phyloP scores from a whole-genome alignment of 2,113 vertebrate genomes.

The Sigmodon hispidus region DNA sequence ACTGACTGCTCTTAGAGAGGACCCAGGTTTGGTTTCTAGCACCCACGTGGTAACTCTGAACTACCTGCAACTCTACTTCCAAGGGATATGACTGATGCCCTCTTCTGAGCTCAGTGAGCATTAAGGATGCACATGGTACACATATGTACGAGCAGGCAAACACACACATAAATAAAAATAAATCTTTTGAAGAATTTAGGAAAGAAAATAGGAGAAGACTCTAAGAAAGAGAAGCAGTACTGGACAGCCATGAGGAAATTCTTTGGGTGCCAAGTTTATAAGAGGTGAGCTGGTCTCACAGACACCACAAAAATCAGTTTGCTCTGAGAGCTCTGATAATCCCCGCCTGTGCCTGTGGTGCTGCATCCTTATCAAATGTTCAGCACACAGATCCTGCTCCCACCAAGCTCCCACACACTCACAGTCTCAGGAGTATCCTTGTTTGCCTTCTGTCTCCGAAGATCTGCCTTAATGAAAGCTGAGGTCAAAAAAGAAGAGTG shows the following conservation, averaged over 20 bases:
- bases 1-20: background rate
- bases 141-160: background rate
- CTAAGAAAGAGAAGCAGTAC: background rate
- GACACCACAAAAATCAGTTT: background rate
- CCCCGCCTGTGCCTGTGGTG: background rate
- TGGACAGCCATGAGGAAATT: background rate
- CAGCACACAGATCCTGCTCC: background rate
- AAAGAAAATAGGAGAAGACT: constrained; percentile 3
- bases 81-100: background rate
- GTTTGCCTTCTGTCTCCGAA: constrained; percentile 93
- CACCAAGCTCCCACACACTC: constrained; percentile 82
- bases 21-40: background rate
- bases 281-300: background rate
- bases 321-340: background rate
- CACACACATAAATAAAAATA: background rate
- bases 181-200: background rate
- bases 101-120: background rate
- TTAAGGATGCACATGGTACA: background rate
- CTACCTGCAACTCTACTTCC: background rate
- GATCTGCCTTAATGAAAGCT: constrained; percentile 95
- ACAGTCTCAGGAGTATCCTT: constrained; percentile 83
- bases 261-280: background rate
- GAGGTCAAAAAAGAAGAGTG: constrained; percentile 38
- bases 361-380: background rate
- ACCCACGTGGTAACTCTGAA: background rate